These are phyloP conservation scores for Zelleria hepariella DNA, from an alignment of 2,888 invertebrate genomes.

Conservation along the genomic window DNA sequence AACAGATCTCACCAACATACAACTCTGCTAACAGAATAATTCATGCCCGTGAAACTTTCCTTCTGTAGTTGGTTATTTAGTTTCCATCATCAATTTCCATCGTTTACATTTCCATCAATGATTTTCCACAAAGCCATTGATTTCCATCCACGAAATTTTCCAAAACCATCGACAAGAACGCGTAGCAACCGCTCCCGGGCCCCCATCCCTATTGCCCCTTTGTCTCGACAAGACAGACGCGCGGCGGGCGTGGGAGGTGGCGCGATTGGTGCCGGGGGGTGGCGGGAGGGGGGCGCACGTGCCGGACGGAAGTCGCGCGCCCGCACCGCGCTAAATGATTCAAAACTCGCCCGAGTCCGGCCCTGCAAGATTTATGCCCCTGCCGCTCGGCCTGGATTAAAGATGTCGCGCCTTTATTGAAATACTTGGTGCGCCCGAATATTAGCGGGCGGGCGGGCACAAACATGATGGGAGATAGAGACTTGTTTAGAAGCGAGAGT, in stretches of 20 bases:
- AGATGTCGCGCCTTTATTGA: constrained; percentile 70
- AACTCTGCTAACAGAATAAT: no score
- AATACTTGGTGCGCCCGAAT: constrained; percentile 47
- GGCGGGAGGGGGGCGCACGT: constrained; percentile 52
- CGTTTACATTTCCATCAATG: no score
- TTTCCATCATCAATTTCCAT: no score
- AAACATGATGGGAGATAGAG: no score
- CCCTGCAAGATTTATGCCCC: constrained; percentile 71
- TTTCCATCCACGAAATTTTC: no score
- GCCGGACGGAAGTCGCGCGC: constrained; percentile 68
- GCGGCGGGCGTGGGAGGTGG: constrained; percentile 25
- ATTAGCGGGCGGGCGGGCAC: constrained; percentile 26
- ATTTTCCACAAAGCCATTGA: no score
- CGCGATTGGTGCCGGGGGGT: constrained; percentile 23
- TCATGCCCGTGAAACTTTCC: no score
- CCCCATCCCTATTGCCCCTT: constrained; percentile 56
- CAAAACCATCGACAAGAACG: no score
- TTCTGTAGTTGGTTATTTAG: no score
- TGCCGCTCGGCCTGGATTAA: constrained; percentile 67
- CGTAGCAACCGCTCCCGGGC: neutral
- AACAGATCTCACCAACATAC: no score
- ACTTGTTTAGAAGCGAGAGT: no score
- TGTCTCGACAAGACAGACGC: constrained; percentile 72
- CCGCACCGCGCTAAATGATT: constrained; percentile 68
- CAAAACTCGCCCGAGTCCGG: constrained; percentile 63